Conservation (phyloP, 2,113 vertebrate genomes). For the Nothobranchius furzeri region DNA sequence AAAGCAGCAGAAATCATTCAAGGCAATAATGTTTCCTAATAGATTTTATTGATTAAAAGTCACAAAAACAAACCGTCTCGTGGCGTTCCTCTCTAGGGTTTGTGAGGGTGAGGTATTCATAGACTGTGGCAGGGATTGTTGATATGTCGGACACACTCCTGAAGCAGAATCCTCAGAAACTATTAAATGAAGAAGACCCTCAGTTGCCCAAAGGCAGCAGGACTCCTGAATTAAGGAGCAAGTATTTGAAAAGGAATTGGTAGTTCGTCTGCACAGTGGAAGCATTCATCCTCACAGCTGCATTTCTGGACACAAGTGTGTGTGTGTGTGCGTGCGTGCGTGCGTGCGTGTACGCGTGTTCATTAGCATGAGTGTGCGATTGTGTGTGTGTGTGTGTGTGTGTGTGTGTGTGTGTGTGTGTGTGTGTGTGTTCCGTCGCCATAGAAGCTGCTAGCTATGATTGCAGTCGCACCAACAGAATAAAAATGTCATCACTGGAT, state of each 20-base stretch:
- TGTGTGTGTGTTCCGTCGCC: slow-evolving; percentile 48
- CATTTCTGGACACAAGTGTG: slow-evolving; percentile 67
- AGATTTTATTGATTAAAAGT: slow-evolving; percentile 60
- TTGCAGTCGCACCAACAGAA: slow-evolving; percentile 68
- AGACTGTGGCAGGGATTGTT: slow-evolving; percentile 20
- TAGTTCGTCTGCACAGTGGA: slow-evolving; percentile 69
- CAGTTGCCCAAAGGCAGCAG: slow-evolving; percentile 34
- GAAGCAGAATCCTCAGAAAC: slow-evolving; percentile 17
- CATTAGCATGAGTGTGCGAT: not conserved
- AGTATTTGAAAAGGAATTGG: slow-evolving; percentile 65
- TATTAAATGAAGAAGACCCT: slow-evolving; percentile 14
- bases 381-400: too few species aligned
- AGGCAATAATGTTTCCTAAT: slow-evolving; percentile 43
- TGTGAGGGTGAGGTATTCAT: slow-evolving; percentile 14
- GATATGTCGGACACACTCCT: slow-evolving; percentile 5
- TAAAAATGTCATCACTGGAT: slow-evolving; percentile 60
- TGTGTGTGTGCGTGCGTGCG: slow-evolving; percentile 55
- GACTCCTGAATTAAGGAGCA: slow-evolving; percentile 42
- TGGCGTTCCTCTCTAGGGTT: not conserved
- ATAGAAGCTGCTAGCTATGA: slow-evolving; percentile 61
- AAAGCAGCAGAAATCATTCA: slow-evolving; percentile 17
- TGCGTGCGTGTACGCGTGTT: slow-evolving; percentile 19
- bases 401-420: slow-evolving; percentile 29
- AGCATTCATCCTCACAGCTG: slow-evolving; percentile 78
- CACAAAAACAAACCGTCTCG: slow-evolving; percentile 37